A percentile compares a stretch with the other conserved stretches of the same genome.
These are phyloP conservation scores for Protomyctophum bolini DNA, from an alignment of 2,113 vertebrate species.

Conservation along the genomic window DNA sequence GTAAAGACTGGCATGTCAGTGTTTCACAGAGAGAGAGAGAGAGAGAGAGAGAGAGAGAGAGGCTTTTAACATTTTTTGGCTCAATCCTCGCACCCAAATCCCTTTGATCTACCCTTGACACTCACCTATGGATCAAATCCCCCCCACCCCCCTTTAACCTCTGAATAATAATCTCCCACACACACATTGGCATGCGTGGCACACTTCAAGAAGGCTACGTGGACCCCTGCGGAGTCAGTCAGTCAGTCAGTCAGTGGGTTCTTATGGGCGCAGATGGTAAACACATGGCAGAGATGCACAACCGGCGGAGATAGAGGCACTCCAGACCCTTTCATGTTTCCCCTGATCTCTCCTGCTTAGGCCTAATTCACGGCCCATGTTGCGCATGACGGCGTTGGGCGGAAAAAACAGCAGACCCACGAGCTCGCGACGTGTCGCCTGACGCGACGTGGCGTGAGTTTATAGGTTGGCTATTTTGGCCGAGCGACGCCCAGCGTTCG, in stretches of 20 bases:
- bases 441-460: too few relatives aligned
- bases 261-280: slow-evolving; percentile 26
- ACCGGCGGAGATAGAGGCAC: slow-evolving; percentile 56
- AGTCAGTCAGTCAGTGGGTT: slow-evolving; percentile 3
- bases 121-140: slow-evolving; percentile 69
- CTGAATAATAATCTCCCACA: slow-evolving; percentile 70
- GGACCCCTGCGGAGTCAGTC: slow-evolving; percentile 41
- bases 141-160: slow-evolving; percentile 62
- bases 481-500: too few relatives aligned
- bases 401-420: too few relatives aligned
- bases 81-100: slow-evolving; percentile 69
- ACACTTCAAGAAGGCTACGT: slow-evolving; percentile 40
- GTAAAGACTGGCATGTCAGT: slow-evolving; percentile 66
- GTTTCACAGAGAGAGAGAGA: slow-evolving; percentile 37
- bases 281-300: slow-evolving; percentile 38
- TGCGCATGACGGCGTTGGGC: too few relatives aligned
- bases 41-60: slow-evolving; percentile 35
- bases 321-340: slow-evolving; percentile 59
- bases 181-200: slow-evolving; percentile 55
- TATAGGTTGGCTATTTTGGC: too few relatives aligned
- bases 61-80: slow-evolving; percentile 74
- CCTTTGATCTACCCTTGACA: slow-evolving; percentile 78
- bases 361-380: too few relatives aligned
- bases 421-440: too few relatives aligned
- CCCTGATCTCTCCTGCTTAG: slow-evolving; percentile 28